A percentile compares a stretch with the other conserved stretches of the same genome.
phyloP scores from a whole-genome alignment of 2,113 vertebrate species.

The Rhinogobius similis region DNA sequence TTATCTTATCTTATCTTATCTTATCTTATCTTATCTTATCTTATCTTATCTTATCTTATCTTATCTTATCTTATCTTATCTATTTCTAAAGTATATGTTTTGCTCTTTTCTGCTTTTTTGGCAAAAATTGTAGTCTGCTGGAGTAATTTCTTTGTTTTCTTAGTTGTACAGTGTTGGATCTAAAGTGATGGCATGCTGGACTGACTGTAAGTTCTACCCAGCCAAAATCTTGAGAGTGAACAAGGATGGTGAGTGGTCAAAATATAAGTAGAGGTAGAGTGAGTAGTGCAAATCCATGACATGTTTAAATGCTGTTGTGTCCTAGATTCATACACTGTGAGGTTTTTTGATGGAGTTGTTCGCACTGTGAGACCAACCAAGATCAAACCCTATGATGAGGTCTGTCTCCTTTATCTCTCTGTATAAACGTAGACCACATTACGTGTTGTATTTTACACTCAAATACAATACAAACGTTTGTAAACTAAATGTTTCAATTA shows the following conservation, averaged over 20 bases:
- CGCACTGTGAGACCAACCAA: constrained; percentile 96
- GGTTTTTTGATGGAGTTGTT: constrained; percentile 95
- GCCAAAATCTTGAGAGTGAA: constrained; percentile 89
- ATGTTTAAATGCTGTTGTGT: neutral
- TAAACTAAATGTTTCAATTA: too few relatives aligned
- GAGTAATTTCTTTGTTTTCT: neutral
- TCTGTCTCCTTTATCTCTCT: constrained; percentile 43
- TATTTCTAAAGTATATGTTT: too few relatives aligned
- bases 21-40: too few relatives aligned
- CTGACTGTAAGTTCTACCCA: constrained; percentile 96
- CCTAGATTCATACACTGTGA: constrained; percentile 94
- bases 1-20: too few relatives aligned
- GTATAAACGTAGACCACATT: neutral
- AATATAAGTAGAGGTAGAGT: neutral
- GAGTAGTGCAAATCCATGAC: neutral
- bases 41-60: too few relatives aligned
- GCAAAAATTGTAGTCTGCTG: neutral
- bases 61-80: too few relatives aligned
- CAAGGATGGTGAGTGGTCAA: neutral
- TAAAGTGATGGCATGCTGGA: constrained; percentile 96
- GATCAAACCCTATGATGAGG: constrained; percentile 87
- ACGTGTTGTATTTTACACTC: too few relatives aligned
- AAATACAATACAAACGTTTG: too few relatives aligned
- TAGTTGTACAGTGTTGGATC: constrained; percentile 89
- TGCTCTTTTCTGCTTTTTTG: too few relatives aligned